Evolutionary conservation across 2,113 vertebrate species (phyloP), one percentile per base, ranked within the genome.

Genomic region (Potamarius usumacintae): DNA sequence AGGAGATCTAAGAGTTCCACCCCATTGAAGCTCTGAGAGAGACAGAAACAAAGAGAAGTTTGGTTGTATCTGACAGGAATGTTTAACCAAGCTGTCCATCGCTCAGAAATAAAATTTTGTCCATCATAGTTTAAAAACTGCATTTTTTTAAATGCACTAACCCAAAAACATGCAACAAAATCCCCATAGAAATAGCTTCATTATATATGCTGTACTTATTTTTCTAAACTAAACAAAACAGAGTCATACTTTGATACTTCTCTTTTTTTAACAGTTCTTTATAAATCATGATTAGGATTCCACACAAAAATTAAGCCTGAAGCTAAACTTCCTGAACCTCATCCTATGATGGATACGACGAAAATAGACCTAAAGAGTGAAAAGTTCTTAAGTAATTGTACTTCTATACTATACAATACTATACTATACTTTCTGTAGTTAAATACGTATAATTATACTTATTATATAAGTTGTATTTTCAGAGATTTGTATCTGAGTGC

Each of bases 1-100:
- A 97, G 94, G 1, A 97, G 95, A 50, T 97, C 96, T 84, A 97
- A 93, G 22, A 97, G 93, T 27, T 97, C 96, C 20, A 96, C 85
- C 84, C 94, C 94, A 42, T 58, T 69, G 89, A 82, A 78, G 0
- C 58, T 83, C 55, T n/a, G 93, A 85, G 18, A 74, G 25, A 63
- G 63, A 82, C 14, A 58, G 17, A 74, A 53, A 53, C 18, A 72
- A 25, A 72, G 18, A 12, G 12, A 57, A 52, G 27, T 72, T 6
- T n/a, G 55, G 27, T 62, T 76, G n/a, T 53, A 42, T 72, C 52
- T 55, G 53, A 71, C 50, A 18, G 55, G 17, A 80, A 34, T 1
- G 12, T 57, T 27, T 55, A 57, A 27, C 11, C 11, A 8, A 78
- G 55, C 78, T 34, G 15, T 79, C n/a, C 55, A 12, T 60, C 55